Conservation (phyloP, 53 echinoderm and acorn worm species). For the Holothuria leucospilota region DNA sequence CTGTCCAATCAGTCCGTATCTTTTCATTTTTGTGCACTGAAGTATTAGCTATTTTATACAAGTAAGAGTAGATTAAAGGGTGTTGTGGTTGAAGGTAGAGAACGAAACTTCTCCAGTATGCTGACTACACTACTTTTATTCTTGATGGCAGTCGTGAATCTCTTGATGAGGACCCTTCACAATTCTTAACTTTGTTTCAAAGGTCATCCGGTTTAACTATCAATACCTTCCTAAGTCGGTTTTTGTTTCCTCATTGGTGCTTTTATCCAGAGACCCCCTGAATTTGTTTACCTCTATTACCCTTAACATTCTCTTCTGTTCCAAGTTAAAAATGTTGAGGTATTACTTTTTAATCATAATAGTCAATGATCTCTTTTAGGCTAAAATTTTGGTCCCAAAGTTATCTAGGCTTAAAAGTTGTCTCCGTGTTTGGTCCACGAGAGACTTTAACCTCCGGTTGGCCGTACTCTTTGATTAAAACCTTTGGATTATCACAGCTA, state of each 20-base stretch:
- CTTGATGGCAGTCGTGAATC: constrained; percentile 16
- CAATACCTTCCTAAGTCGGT: constrained; percentile 3
- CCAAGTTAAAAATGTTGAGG: too few species aligned
- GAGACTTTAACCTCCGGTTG: too few species aligned
- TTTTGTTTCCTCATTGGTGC: background rate
- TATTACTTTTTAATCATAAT: too few species aligned
- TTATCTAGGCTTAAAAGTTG: too few species aligned
- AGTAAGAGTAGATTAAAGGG: too few species aligned
- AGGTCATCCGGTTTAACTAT: background rate
- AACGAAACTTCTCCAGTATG: constrained; percentile 47
- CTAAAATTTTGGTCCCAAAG: too few species aligned
- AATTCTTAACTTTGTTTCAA: background rate
- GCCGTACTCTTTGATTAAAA: too few species aligned
- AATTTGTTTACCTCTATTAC: background rate
- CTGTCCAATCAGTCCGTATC: constrained; percentile 47
- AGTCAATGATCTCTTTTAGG: too few species aligned
- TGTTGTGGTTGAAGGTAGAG: background rate
- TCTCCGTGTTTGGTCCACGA: too few species aligned
- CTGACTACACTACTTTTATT: constrained; percentile 53
- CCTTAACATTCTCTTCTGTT: background rate
- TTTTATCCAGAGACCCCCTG: background rate
- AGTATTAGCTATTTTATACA: too few species aligned
- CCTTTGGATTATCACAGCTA: too few species aligned
- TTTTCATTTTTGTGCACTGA: constrained; percentile 4
- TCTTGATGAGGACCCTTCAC: too few species aligned